Conservation (phyloP, 2,113 vertebrate species). For the Acanthochromis polyacanthus region DNA sequence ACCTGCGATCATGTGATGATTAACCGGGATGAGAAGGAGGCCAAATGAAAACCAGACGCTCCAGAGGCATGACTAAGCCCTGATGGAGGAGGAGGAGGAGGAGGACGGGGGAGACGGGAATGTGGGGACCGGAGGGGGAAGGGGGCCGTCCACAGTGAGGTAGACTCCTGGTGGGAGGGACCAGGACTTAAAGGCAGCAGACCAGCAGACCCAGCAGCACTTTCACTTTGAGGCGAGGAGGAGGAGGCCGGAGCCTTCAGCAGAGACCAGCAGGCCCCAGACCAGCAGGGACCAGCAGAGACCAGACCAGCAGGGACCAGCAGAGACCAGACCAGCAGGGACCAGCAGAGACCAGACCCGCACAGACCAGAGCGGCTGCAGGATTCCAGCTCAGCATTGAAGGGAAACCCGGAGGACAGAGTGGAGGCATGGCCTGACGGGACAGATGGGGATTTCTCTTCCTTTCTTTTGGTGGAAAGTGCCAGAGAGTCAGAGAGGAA, state of each 20-base stretch:
- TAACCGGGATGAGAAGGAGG: constrained; percentile 67
- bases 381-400: no score
- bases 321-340: no score
- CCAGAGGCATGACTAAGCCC: constrained; percentile 80
- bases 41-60: constrained; percentile 83
- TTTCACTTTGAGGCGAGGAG: constrained; percentile 81
- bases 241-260: constrained; percentile 51
- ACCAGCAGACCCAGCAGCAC: constrained; percentile 71
- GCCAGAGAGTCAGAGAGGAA: constrained; percentile 67
- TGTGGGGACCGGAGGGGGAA: constrained; percentile 61
- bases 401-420: constrained; percentile 76
- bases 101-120: constrained; percentile 64
- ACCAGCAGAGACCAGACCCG: no score
- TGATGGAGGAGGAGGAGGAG: constrained; percentile 40
- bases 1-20: constrained; percentile 48
- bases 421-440: constrained; percentile 68
- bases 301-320: no score
- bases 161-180: constrained; percentile 75
- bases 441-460: constrained; percentile 50
- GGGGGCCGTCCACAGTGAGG: constrained; percentile 76
- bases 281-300: no score
- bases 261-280: constrained; percentile 21
- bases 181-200: constrained; percentile 76
- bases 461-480: constrained; percentile 69
- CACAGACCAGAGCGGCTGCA: no score